Evolutionary conservation across 2,888 invertebrate genomes (phyloP).

Genomic region (Epiblema foenella): DNA sequence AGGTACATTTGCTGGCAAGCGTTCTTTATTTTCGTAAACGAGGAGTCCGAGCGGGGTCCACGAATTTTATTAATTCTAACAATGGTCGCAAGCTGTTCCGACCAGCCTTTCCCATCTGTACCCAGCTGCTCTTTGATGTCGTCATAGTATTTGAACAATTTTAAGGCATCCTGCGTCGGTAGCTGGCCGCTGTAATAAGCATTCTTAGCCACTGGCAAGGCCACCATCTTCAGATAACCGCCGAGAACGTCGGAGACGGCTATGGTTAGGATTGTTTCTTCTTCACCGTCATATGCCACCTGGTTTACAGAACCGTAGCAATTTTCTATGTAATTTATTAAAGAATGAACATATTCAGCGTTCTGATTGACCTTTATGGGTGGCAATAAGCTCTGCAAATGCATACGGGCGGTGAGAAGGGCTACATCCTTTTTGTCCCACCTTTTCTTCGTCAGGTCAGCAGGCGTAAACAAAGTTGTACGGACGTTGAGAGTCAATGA

Average conservation of each 20-base stretch:
- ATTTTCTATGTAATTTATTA: conserved; percentile 63
- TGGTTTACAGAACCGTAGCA: conserved; percentile 59
- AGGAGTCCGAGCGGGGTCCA: neutral
- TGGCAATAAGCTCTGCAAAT: conserved; percentile 67
- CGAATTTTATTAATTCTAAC: neutral
- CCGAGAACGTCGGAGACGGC: conserved; percentile 83
- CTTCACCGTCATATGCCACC: conserved; percentile 53
- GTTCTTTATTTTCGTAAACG: conserved; percentile 39
- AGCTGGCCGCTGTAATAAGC: conserved; percentile 87
- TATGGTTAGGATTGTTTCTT: conserved; percentile 59
- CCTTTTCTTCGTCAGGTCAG: conserved; percentile 55
- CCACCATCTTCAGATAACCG: conserved; percentile 85
- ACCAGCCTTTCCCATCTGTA: conserved; percentile 86
- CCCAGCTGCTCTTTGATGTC: conserved; percentile 84
- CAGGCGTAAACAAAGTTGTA: conserved; percentile 64
- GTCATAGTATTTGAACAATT: conserved; percentile 82
- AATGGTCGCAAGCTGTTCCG: conserved; percentile 48
- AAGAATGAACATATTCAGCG: conserved; percentile 57
- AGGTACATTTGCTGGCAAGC: conserved; percentile 66
- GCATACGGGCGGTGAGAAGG: conserved; percentile 62
- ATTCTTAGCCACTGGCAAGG: conserved; percentile 85
- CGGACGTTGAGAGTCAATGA: conserved; percentile 62
- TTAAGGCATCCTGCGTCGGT: conserved; percentile 81
- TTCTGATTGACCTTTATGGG: conserved; percentile 55
- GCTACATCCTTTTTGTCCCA: conserved; percentile 63